Evolutionary conservation across 1,140 invertebrate genomes (phyloP), one percentile per base, ranked within the genome.

Genomic region (Caerostris extrusa): DNA sequence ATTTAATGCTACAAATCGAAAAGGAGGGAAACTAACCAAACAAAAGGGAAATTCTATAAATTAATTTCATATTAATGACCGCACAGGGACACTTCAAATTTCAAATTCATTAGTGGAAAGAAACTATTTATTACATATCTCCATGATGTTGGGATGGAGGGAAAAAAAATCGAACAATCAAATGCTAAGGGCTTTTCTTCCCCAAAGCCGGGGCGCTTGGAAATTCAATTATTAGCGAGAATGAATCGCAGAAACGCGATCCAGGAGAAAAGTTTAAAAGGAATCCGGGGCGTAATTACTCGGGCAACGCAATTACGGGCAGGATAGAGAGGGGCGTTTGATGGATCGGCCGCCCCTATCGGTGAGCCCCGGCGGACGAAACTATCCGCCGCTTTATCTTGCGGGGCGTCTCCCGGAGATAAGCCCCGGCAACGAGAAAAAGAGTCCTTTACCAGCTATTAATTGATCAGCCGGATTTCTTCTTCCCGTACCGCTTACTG

Each of bases 301-400:
- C 17, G 83, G 83, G 83, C 57, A 34, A 60, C 56, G 83, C 83
- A 85, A 85, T 85, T 85, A 85, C 83, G 34, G 53, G 71, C 34
- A 12, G 34, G 71, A 77, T 77, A 77, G 53, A 77, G 71, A 77
- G 71, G 71, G 71, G 71, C 34, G 55, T 57, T 85, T 85, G 83
- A 85, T 85, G 83, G 83, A 85, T 85, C 19, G 71, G 71, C 56
- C 17, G 55, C 57, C 57, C 57, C 82, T 85, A 85, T 85, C 82
- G 82, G 55, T 12, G 69, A 83, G 81, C 7, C 55, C 82, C 82
- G 82, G 55, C 55, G 82, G 82, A 85, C 55, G 82, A 85, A 85
- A 85, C 55, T 85, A 85, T 85, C 82, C 82, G 57, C 81, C 82
- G 19, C 82, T 85, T 85, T 85, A 85, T 85, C 82, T 85, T 58